A percentile compares a stretch with the other conserved stretches of the same genome.
These are phyloP conservation scores for Archaeoteleia sp. DNA, from an alignment of 2,888 invertebrate species.

Conservation along the genomic window DNA sequence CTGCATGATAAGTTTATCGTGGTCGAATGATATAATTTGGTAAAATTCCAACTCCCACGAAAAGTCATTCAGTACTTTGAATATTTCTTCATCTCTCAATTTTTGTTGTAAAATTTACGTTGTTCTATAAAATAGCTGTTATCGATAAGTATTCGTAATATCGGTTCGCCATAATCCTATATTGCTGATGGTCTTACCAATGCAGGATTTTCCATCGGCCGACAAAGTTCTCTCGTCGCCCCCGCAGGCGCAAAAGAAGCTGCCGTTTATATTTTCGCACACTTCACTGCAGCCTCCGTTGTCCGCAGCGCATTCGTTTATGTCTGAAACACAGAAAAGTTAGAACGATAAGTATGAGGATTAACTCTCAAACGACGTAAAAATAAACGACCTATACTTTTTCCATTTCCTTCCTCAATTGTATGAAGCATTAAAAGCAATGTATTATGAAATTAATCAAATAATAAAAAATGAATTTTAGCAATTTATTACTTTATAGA, in stretches of 20 bases:
- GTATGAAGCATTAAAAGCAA: neutral
- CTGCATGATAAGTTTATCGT: too few relatives aligned
- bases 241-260: conserved; percentile 77
- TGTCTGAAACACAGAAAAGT: conserved; percentile 60
- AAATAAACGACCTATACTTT: neutral
- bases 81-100: too few relatives aligned
- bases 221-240: conserved; percentile 70
- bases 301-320: conserved; percentile 73
- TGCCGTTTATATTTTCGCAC: conserved; percentile 78
- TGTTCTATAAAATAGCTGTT: neutral
- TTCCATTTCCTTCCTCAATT: neutral
- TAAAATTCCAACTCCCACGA: too few relatives aligned
- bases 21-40: too few relatives aligned
- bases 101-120: too few relatives aligned
- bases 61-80: too few relatives aligned
- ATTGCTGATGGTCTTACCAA: conserved; percentile 58
- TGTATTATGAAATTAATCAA: too few relatives aligned
- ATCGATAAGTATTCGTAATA: conserved; percentile 5
- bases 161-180: neutral
- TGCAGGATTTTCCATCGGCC: conserved; percentile 67
- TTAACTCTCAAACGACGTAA: conserved; percentile 6
- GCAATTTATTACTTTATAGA: too few relatives aligned
- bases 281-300: conserved; percentile 78
- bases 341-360: conserved; percentile 9
- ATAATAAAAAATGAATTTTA: too few relatives aligned